Evolutionary conservation across 1,140 invertebrate species (phyloP), one percentile per base, ranked within the genome.

Genomic region (Phocides pigmalion): DNA sequence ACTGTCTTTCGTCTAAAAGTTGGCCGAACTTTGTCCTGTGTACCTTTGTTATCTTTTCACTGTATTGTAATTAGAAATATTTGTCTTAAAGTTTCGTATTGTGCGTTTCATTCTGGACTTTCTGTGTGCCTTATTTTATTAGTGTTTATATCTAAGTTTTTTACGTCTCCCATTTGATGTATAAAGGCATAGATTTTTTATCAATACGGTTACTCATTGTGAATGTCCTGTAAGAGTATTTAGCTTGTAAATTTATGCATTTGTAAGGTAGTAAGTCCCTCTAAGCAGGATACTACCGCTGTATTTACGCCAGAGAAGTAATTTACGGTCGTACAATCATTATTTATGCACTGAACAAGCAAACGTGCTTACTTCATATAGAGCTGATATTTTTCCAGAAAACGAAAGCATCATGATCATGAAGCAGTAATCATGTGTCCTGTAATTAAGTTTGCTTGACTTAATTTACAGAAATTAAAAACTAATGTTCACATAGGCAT

Each of bases 51-150:
- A n/a, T 32, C 9, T 32, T 32, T 32, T 32, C n/a, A 28, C 9
- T 4, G 6, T 8, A 8, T n/a, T 12, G 3, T 14, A 3, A 39
- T 39, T 1, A 39, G 5, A 39, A 39, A 3, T 0, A 14, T 35
- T n/a, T 14, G 35, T 39, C n/a, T 39, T 39, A 0, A 39, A 11
- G 16, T 49, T 49, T 22, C 16, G 46, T 20, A 35, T 51, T 16
- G 28, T 47, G 16, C 42, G 53, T 32, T 69, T 70, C 73, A 20
- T 73, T 73, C 56, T 67, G 63, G 64, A 72, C 67, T 74, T 79
- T 74, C 46, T 72, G 72, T 77, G 80, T 82, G 77, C 77, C 80
- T 82, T 80, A 80, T 80, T 82, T 82, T 76, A 70, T 74, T 80
- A 78, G 72, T 68, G 20, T 25, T 66, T 66, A 54, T 25, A 68